Evolutionary conservation across 2,113 vertebrate species (phyloP), one percentile per base, ranked within the genome.

Genomic region (Bettongia penicillata): DNA sequence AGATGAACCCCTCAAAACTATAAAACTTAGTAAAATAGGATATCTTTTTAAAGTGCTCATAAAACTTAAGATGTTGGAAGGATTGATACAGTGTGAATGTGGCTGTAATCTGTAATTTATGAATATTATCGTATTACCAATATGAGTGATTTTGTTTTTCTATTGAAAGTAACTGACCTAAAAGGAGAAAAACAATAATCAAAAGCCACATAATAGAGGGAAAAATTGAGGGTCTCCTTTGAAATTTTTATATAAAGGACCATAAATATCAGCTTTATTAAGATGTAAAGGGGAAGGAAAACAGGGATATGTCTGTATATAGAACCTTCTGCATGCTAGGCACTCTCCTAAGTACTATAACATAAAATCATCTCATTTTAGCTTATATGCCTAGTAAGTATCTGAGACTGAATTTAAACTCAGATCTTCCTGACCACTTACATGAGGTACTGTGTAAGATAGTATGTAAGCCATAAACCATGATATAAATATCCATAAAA

Each of bases 1-100:
- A 97, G 84, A 95, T 92, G 96, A 97, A 84, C 53, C 95, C 43
- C 89, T 96, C 95, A 84, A 0, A 1, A 96, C 52, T 94, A 93
- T 51, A 91, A 97, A 95, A 91, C 48, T 48, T 48, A 48, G 3
- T 48, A 48, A 96, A 97, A 95, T 68, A 51, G 96, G 91, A 90
- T 97, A 91, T 43, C 53, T 96, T 97, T 96, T 96, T 93, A 95
- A 97, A 94, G 53, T 93, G 84, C 95, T 94, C 48, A 92, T 37
- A 90, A 94, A 97, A 3, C 53, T 50, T 8, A 57, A 92, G 95
- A 91, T 94, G 2, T 11, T 50, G 3, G 16, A 7, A 0, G 16
- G 37, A 47, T 57, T 43, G 28, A 93, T 3, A 9, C 1, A n/a
- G 1, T 16, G 1, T 31, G 3, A 8, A 3, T 6, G 2, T 49